Evolutionary conservation across 2,888 invertebrate genomes (phyloP), one percentile per base, ranked within the genome.

Genomic region (Teleogryllus oceanicus): DNA sequence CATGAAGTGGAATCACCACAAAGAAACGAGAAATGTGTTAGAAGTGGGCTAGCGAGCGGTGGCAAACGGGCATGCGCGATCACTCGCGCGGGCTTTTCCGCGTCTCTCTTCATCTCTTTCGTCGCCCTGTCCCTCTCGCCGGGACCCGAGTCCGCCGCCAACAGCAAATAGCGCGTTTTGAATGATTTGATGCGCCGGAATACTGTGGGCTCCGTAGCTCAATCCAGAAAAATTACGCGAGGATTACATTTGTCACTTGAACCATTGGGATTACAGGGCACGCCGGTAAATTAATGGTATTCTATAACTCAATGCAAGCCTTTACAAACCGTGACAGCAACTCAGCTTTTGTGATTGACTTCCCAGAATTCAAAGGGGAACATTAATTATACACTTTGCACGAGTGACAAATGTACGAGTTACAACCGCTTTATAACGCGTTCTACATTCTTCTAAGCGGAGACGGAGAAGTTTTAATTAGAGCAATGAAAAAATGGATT

Each of bases 231-330:
- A 62, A 62, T 62, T 62, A 62, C 62, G 62, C 62, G 62, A 62
- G 62, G 62, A 62, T 62, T 62, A 62, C 62, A 62, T 62, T 62
- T 62, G 62, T 62, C 62, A 62, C 62, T 62, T 62, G 62, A 62
- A 62, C 62, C 62, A 62, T 62, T 18, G 62, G 62, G 62, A 62
- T 62, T 62, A 62, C 18, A 16, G 62, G 62, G 18, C 62, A 62
- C 62, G 62, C 18, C 62, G 62, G 62, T 62, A 62, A 62, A 62
- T 62, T 62, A 62, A 62, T 62, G 62, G 62, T 18, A 18, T 62
- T 62, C 62, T 62, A 62, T 62, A 62, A 62, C 62, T 62, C 62
- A 62, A 62, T 62, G 62, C 18, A 62, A 13, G 62, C 62, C 62
- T 62, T 62, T 18, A 62, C 62, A 18, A 18, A 62, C 62, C 62